These are phyloP conservation scores for Coracopsis vasa DNA, from an alignment of 2,113 vertebrate species.

Conservation along the genomic window DNA sequence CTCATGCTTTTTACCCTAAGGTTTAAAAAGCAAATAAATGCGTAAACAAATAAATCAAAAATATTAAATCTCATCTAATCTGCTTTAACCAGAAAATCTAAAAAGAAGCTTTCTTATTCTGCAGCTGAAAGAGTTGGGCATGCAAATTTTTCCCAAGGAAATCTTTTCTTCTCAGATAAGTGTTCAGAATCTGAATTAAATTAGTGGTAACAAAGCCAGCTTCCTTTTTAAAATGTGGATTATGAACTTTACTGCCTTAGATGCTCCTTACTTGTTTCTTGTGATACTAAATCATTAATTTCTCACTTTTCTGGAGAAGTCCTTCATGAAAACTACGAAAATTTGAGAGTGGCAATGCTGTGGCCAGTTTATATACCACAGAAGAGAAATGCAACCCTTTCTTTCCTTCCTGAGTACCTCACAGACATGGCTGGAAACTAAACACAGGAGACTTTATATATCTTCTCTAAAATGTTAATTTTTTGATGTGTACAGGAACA, in stretches of 20 bases:
- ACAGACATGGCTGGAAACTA: not conserved
- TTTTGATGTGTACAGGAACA: not conserved
- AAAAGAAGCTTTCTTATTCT: not conserved
- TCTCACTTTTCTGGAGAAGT: not conserved
- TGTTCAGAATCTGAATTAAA: not conserved
- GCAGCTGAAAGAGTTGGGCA: not conserved
- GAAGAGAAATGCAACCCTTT: not conserved
- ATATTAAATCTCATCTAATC: slow-evolving; percentile 59
- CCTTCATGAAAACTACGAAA: not conserved
- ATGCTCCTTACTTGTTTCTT: not conserved
- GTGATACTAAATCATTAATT: fast-evolving
- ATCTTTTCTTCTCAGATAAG: not conserved
- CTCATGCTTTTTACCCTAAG: slow-evolving; percentile 28
- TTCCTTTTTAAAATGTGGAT: not conserved
- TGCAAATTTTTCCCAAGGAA: not conserved
- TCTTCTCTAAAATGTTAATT: not conserved
- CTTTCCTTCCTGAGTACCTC: not conserved
- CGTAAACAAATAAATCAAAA: slow-evolving; percentile 65
- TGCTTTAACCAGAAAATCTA: slow-evolving; percentile 31
- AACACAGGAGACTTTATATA: fast-evolving
- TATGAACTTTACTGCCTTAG: not conserved
- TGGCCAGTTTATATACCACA: fast-evolving
- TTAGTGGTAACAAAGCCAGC: not conserved
- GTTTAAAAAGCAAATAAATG: slow-evolving; percentile 55
- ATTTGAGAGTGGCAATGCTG: fast-evolving